A percentile compares a stretch with the other conserved stretches of the same genome.
Evolutionary conservation across 2,888 invertebrate genomes (phyloP).

Genomic region (Drosophila villosipedis): DNA sequence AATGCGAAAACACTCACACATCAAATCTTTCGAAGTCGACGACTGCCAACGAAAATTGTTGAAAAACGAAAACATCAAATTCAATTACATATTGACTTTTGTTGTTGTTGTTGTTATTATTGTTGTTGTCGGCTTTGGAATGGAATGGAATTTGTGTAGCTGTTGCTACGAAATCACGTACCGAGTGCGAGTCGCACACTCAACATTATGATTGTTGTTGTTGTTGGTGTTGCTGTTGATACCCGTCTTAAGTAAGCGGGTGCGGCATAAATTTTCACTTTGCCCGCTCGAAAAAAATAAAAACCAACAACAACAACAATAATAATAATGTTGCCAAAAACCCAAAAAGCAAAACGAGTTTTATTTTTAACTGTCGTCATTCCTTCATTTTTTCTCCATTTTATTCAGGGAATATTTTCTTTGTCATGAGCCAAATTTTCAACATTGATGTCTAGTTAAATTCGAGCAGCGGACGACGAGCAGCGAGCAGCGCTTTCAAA

Average conservation of each 20-base stretch:
- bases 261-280: conserved; percentile 73
- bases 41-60: conserved; percentile 57
- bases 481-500: conserved; percentile 12
- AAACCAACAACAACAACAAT: background rate
- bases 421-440: conserved; percentile 42
- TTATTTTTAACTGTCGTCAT: conserved; percentile 46
- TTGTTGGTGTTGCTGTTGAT: conserved; percentile 22
- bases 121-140: conserved; percentile 46
- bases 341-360: conserved; percentile 59
- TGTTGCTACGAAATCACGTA: conserved; percentile 64
- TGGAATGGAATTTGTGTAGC: conserved; percentile 63
- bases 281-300: conserved; percentile 43
- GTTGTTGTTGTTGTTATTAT: conserved; percentile 25
- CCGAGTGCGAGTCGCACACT: conserved; percentile 37
- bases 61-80: conserved; percentile 64
- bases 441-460: conserved; percentile 30
- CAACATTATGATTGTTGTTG: conserved; percentile 26
- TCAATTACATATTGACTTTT: conserved; percentile 61
- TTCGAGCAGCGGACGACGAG: background rate
- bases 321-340: conserved; percentile 62
- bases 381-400: conserved; percentile 35
- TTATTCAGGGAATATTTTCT: conserved; percentile 63
- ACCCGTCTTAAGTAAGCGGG: conserved; percentile 60
- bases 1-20: conserved; percentile 45
- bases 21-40: conserved; percentile 60